Evolutionary conservation across 23 tunicate genomes (phyloP).

Genomic region (Ascidia mentula): DNA sequence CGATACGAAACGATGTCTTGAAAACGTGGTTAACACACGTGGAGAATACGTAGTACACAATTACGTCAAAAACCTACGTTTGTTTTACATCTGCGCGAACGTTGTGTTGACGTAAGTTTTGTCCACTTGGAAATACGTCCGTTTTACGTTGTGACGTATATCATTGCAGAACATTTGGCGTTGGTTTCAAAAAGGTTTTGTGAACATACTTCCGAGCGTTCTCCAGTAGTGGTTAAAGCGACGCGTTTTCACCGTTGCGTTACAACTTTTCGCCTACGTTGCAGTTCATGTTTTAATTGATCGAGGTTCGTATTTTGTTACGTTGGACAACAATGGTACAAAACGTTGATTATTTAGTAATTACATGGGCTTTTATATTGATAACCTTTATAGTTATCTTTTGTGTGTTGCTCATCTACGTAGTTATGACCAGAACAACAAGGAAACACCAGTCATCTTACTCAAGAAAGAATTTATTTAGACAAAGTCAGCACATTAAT

Average conservation of each 20-base stretch:
- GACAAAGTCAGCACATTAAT: neutral
- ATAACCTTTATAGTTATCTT: neutral
- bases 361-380: no score
- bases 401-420: neutral
- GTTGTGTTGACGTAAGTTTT: neutral
- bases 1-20: slow-evolving; percentile 1
- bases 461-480: neutral
- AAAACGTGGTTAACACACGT: neutral
- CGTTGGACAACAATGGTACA: no score
- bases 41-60: slow-evolving; percentile 1
- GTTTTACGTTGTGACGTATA: neutral
- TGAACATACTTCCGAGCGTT: neutral
- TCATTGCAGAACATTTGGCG: slow-evolving; percentile 1
- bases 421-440: neutral
- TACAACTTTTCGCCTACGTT: neutral
- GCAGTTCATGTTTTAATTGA: neutral
- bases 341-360: no score
- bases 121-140: neutral
- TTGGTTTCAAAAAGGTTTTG: neutral
- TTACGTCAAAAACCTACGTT: neutral
- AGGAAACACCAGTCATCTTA: neutral
- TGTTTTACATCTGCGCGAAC: neutral
- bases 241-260: neutral
- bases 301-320: neutral
- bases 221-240: neutral